phyloP scores from a whole-genome alignment of 2,113 vertebrate genomes.

The Coracopsis vasa region DNA sequence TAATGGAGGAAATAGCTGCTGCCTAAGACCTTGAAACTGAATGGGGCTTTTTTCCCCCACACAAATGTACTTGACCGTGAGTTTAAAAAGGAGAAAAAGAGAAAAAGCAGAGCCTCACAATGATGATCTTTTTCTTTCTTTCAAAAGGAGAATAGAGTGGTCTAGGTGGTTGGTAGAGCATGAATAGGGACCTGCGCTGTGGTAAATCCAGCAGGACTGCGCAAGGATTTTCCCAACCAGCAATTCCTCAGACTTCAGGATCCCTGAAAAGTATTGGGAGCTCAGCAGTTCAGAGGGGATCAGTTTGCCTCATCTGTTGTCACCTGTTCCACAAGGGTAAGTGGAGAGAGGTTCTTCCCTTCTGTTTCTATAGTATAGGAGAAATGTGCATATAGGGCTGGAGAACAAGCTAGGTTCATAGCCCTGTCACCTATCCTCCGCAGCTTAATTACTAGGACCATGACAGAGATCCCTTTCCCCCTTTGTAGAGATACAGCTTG shows the following conservation, averaged over 20 bases:
- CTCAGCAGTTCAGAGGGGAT: neutral
- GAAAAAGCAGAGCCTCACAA: neutral
- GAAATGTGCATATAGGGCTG: neutral
- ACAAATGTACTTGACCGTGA: neutral
- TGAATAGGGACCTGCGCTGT: neutral
- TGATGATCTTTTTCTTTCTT: neutral
- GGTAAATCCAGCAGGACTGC: neutral
- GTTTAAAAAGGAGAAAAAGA: neutral
- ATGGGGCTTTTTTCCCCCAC: neutral
- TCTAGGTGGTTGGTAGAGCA: neutral
- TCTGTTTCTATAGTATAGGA: neutral
- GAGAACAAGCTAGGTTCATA: neutral
- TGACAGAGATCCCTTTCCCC: neutral
- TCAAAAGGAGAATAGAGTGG: neutral
- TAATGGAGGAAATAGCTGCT: conserved; percentile 61
- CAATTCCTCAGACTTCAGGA: neutral
- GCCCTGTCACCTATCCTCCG: neutral
- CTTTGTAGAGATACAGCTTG: neutral
- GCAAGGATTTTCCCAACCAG: neutral
- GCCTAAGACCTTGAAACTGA: conserved; percentile 37
- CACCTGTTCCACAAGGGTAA: neutral
- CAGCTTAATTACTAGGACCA: neutral
- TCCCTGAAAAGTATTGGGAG: neutral
- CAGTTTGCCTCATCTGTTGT: neutral
- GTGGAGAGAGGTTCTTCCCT: neutral